Conservation (phyloP, 2,797 vertebrate genomes). For the Pipistrellus pipistrellus region DNA sequence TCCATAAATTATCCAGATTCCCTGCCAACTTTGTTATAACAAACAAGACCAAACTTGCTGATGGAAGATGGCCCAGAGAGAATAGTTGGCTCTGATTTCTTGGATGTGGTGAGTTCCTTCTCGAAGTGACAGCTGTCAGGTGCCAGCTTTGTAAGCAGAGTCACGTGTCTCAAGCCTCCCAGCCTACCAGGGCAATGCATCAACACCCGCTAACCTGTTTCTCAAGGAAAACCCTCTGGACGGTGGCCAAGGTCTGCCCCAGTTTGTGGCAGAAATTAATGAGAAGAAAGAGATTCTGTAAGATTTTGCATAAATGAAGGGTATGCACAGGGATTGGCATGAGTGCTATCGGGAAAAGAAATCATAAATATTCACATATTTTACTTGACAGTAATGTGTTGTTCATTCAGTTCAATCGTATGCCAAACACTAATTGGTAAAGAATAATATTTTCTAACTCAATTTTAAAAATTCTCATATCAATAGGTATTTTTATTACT, state of each 20-base stretch:
- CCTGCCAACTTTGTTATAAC: neutral
- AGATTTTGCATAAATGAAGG: neutral
- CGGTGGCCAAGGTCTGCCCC: neutral
- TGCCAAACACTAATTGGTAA: slow-evolving; percentile 23
- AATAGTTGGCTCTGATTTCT: neutral
- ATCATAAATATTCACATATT: slow-evolving; percentile 15
- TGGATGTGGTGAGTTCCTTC: neutral
- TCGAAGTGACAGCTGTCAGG: slow-evolving; percentile 66
- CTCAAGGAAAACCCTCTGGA: neutral
- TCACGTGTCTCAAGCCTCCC: slow-evolving; percentile 44
- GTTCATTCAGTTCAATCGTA: neutral
- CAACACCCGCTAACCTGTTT: slow-evolving; percentile 51
- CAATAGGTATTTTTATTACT: neutral
- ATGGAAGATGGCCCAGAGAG: slow-evolving; percentile 24
- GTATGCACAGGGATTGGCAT: neutral
- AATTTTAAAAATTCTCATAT: slow-evolving; percentile 26
- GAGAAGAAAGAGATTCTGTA: neutral
- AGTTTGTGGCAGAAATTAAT: neutral
- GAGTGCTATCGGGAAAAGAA: neutral
- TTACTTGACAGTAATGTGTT: neutral
- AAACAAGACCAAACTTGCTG: slow-evolving; percentile 53
- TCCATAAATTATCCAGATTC: slow-evolving; percentile 43
- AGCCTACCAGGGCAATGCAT: slow-evolving; percentile 58
- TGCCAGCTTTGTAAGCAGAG: slow-evolving; percentile 57
- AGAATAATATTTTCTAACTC: neutral